Base-by-base conservation (phyloP, 2,888 invertebrate species). In the Lepidochrysops patricia region DNA sequence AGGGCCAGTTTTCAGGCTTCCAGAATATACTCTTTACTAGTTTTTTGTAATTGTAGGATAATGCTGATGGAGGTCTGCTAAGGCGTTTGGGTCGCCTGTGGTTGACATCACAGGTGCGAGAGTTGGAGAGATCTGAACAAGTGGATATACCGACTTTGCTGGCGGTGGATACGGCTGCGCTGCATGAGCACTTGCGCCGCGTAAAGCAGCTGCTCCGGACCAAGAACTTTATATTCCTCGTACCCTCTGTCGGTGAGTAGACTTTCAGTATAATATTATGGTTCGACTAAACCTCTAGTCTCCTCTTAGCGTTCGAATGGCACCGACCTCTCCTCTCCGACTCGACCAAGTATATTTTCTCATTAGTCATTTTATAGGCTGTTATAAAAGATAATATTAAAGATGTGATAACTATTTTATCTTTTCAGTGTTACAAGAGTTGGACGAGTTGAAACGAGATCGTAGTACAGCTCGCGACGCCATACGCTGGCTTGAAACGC, bases 401-500 rank as follows among this genome's bases (percentile, higher is more conserved):
- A n/a, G n/a, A n/a, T n/a, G n/a, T n/a, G n/a, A n/a, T n/a, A n/a
- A n/a, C 13, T 57, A n/a, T 32, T 35, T n/a, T 32, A 43, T 15
- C 7, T 13, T 90, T 90, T 9, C 83, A 97, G 97, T 97, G 65
- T 92, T 98, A 61, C 96, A 95, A 70, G 95, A 95, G 65, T 84
- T 98, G 76, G 98, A 98, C 79, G 94, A 96, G 70, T 83, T 97
- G 70, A 98, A 98, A 86, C 94, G 95, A 63, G 94, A 94, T 67
- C 94, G 94, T 71, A 92, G 93, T 66, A 92, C 94, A 65, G 97
- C 97, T 0, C 92, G 98, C 58, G 97, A 97, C 76, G 97, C 96
- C 2, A 98, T 97, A 62, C 94, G 98, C 67, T 98, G 97, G 97
- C 87, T 98, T 65, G 98, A 98, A 82, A 89, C 92, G 35, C 97